phyloP scores from a whole-genome alignment of 2,113 vertebrate genomes.

The Athene cunicularia region DNA sequence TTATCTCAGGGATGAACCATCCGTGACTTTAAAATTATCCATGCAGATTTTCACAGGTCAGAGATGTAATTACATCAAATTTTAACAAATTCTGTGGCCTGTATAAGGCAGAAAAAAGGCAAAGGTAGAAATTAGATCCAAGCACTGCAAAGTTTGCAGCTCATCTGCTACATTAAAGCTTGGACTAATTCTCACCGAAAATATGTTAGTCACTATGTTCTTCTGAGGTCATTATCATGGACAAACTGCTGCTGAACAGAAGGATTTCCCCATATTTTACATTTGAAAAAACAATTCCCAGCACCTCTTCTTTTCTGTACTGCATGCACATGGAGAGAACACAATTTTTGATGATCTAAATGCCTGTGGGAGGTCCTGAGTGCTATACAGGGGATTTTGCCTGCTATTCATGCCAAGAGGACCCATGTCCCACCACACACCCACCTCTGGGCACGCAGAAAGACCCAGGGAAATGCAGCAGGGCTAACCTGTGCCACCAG shows the following conservation, averaged over 20 bases:
- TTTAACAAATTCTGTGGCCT: not conserved
- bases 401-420: not conserved
- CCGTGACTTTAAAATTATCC: not conserved
- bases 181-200: not conserved
- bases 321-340: not conserved
- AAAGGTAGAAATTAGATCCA: not conserved
- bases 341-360: not conserved
- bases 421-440: not conserved
- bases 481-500: not conserved
- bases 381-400: accelerated
- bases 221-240: not conserved
- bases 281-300: not conserved
- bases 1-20: not conserved
- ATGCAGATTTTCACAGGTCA: not conserved
- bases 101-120: not conserved
- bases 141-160: not conserved
- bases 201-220: not conserved
- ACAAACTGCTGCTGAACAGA: not conserved
- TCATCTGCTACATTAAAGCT: not conserved
- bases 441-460: not conserved
- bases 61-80: not conserved
- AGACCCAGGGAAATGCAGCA: not conserved
- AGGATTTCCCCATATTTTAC: not conserved
- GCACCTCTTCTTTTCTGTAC: not conserved
- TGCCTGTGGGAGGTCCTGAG: not conserved